A percentile compares a stretch with the other conserved stretches of the same genome.
Conservation (phyloP, 2,113 vertebrate genomes). For the Rostratula benghalensis region DNA sequence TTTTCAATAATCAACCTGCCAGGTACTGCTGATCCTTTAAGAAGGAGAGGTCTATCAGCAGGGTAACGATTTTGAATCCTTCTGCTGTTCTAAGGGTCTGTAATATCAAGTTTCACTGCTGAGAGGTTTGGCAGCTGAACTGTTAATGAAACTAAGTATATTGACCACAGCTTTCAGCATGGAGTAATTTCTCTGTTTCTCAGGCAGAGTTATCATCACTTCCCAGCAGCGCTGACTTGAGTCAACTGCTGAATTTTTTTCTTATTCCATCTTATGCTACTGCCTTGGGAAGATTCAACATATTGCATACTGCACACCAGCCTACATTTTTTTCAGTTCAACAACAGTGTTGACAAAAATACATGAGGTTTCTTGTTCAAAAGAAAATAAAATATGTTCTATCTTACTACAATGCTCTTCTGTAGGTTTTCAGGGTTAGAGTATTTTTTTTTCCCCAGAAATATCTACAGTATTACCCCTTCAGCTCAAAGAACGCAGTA, state of each 20-base stretch:
- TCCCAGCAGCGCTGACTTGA: constrained; percentile 39
- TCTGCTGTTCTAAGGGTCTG: constrained; percentile 59
- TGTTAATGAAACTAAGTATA: constrained; percentile 55
- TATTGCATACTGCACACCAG: neutral
- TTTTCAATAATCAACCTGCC: constrained; percentile 65
- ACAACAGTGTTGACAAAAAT: neutral
- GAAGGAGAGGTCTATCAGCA: constrained; percentile 53
- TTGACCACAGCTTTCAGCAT: constrained; percentile 45
- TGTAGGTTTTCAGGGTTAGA: neutral
- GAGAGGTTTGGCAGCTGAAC: constrained; percentile 66
- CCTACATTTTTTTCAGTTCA: neutral
- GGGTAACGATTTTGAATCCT: constrained; percentile 62
- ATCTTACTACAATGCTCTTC: neutral
- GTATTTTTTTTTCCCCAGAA: neutral
- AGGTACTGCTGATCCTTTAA: constrained; percentile 34
- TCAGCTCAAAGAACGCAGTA: neutral
- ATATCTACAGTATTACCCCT: neutral
- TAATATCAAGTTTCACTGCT: constrained; percentile 55
- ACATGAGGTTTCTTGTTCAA: neutral
- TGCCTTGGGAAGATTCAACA: constrained; percentile 40
- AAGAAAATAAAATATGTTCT: neutral
- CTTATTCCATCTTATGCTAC: constrained; percentile 1
- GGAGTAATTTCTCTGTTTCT: constrained; percentile 45
- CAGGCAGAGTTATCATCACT: constrained; percentile 50
- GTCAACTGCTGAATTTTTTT: constrained; percentile 47